phyloP scores from a whole-genome alignment of 2,888 invertebrate species.

The Pammene fasciana region DNA sequence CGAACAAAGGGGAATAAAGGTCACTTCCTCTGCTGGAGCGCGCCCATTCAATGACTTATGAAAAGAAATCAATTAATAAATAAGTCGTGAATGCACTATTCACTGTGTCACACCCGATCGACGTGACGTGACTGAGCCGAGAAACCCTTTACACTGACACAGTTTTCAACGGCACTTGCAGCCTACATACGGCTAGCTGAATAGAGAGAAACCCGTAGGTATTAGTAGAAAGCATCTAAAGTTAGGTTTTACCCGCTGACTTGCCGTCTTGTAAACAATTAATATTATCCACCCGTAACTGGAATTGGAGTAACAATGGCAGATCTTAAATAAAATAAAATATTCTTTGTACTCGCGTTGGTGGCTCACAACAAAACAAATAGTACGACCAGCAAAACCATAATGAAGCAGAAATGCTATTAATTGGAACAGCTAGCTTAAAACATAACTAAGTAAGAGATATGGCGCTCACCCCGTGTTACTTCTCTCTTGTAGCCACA shows the following conservation, averaged over 20 bases:
- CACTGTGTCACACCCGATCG: conserved; percentile 54
- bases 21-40: conserved; percentile 58
- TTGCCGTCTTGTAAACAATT: neutral
- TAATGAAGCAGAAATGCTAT: no score
- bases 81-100: conserved; percentile 63
- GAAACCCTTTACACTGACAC: conserved; percentile 36
- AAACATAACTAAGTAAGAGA: neutral
- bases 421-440: no score
- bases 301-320: neutral
- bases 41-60: conserved; percentile 54
- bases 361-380: no score
- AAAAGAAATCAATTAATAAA: conserved; percentile 64
- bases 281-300: neutral
- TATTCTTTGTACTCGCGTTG: no score
- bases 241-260: no score
- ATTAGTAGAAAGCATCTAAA: no score
- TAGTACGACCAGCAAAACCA: no score
- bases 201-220: neutral
- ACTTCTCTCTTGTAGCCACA: conserved; percentile 5
- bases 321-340: neutral
- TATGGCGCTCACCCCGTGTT: neutral
- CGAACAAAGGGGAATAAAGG: conserved; percentile 49
- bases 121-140: conserved; percentile 51
- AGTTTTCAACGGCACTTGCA: conserved; percentile 4
- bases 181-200: neutral